Evolutionary conservation across 1,140 invertebrate genomes (phyloP), one percentile per base, ranked within the genome.

Genomic region (Patella vulgata): DNA sequence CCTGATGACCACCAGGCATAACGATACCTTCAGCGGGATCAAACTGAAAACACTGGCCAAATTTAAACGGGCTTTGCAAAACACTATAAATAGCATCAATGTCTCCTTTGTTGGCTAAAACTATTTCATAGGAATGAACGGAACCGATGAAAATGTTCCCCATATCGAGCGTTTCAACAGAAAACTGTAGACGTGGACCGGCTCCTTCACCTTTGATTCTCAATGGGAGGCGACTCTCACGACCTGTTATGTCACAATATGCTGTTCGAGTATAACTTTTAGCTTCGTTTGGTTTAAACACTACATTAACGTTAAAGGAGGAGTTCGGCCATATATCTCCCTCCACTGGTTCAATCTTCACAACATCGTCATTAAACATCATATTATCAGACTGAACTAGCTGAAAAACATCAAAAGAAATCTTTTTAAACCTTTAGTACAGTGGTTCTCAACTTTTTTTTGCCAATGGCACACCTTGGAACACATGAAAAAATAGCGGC

Each of bases 251-350:
- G 57, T 85, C 80, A 77, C 83, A 84, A 59, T 78, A 84, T 25
- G 80, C 81, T 25, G 77, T 84, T 23, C 72, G 55, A 14, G 71
- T 77, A 68, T 83, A 84, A n/a, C 58, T 70, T 44, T 76, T 74
- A 27, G 81, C 81, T 68, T 83, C 75, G 33, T 75, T 65, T 57
- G 84, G 84, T 56, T 80, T 78, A 68, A 85, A 85, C 55, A 83
- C 75, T 8, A 85, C 66, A 53, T 59, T 82, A 21, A 84, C 71
- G 48, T 84, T 78, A 42, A 74, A 66, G 39, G 70, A 67, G 2
- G 77, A 80, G 59, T 84, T 77, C 46, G 83, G 84, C 84, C 84
- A 85, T 30, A 85, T 80, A 40, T 85, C 82, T 19, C 82, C 84
- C 50, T 84, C 83, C n/a, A 75, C 64, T 36, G 84, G 84, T 53